Base-by-base conservation (phyloP, 2,888 invertebrate genomes). In the Melikaiella ostensackeni region DNA sequence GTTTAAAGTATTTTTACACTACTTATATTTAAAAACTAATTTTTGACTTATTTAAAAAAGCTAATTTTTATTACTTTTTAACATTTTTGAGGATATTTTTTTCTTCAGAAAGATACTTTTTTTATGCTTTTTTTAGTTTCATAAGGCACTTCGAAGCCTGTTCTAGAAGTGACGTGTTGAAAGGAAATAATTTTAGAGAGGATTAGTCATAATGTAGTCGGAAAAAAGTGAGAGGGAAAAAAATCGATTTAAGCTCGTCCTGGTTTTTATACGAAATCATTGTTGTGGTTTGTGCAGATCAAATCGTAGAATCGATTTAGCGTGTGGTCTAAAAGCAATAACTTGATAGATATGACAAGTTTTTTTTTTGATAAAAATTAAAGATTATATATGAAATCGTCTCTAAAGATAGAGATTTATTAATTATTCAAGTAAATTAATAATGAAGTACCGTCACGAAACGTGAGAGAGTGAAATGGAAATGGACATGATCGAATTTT, bases 211-310 rank as follows among this genome's bases (percentile, higher is more conserved):
- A 70, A 70, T 50, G 50, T n/a, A n/a, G n/a, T n/a, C 27, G 50
- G 30, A 50, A 70, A 30, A 70, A 30, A 50, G 11, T 50, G 30
- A 70, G 30, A 33, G 11, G 50, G 50, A n/a, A 33, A 30, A 46
- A 50, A 70, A 70, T 70, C 70, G 70, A 70, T 70, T 70, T 5
- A 50, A 46, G 70, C 50, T 30, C 30, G 50, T 70, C 50, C 33
- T 70, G 50, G 11, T 27, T 50, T 46, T 50, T 19, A 70, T 27
- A n/a, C 30, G 50, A 50, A 46, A 50, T 30, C n/a, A 50, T 70
- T 24, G 70, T 50, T 33, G 30, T 21, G 30, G 50, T 35, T 64
- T 13, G 0, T 9, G 3, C 42, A 46, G 42, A 66, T 24, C 9
- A 55, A 21, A 55, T 9, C n/a, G n/a, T 21, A 21, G n/a, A 21